These are phyloP conservation scores for Plecotus auritus DNA, from an alignment of 2,113 vertebrate genomes.

Conservation along the genomic window DNA sequence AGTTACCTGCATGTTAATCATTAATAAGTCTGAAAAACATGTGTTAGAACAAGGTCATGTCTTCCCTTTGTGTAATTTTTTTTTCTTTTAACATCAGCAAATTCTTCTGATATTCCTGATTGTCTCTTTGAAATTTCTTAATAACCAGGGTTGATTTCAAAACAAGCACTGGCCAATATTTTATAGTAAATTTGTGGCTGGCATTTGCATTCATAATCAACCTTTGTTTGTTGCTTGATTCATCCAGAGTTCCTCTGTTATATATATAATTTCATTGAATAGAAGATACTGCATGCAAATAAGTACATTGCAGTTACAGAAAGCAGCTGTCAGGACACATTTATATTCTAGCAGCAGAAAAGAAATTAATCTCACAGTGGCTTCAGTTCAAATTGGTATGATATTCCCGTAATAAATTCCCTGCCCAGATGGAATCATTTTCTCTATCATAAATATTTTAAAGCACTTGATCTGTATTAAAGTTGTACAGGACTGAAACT, in stretches of 20 bases:
- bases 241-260: slow-evolving; percentile 39
- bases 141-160: slow-evolving; percentile 45
- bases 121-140: slow-evolving; percentile 45
- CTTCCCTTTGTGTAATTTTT: slow-evolving; percentile 2
- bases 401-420: slow-evolving; percentile 64
- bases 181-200: slow-evolving; percentile 49
- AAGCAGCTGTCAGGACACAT: slow-evolving; percentile 65
- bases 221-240: slow-evolving; percentile 61
- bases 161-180: slow-evolving; percentile 39
- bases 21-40: slow-evolving; percentile 70
- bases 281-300: slow-evolving; percentile 54
- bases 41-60: slow-evolving; percentile 39
- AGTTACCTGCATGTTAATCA: slow-evolving; percentile 57
- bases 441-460: slow-evolving; percentile 76
- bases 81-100: slow-evolving; percentile 4
- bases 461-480: slow-evolving; percentile 64
- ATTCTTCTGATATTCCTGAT: slow-evolving; percentile 17
- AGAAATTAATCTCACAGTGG: slow-evolving; percentile 71
- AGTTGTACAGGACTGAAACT: slow-evolving; percentile 50
- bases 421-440: slow-evolving; percentile 71
- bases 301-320: slow-evolving; percentile 43
- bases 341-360: slow-evolving; percentile 58
- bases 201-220: slow-evolving; percentile 54
- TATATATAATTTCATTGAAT: slow-evolving; percentile 51
- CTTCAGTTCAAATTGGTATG: slow-evolving; percentile 67